phyloP scores from a whole-genome alignment of 2,888 invertebrate species.

The Gisinianus flammeolus region DNA sequence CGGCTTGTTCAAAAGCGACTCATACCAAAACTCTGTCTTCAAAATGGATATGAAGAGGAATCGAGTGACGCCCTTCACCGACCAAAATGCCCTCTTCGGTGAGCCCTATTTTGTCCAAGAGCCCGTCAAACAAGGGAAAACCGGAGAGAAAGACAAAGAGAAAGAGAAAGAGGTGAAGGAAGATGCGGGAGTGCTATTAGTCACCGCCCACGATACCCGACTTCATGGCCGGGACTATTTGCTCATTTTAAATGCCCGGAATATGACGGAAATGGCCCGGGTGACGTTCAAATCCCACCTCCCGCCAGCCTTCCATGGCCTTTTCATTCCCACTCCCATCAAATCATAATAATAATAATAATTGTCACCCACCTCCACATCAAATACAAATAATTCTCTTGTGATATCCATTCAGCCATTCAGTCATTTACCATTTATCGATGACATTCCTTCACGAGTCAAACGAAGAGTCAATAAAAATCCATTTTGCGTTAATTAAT shows the following conservation, averaged over 20 bases:
- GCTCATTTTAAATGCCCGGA: conserved; percentile 4
- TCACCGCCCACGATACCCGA: neutral
- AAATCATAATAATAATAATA: neutral
- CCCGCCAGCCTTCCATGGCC: neutral
- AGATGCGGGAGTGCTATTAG: neutral
- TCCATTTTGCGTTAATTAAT: too few relatives aligned
- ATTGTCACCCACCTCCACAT: too few relatives aligned
- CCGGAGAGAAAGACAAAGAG: neutral
- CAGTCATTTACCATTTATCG: too few relatives aligned
- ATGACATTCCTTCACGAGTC: too few relatives aligned
- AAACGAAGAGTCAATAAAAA: too few relatives aligned
- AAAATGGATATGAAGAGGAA: neutral
- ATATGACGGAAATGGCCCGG: neutral
- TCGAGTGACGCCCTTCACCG: neutral
- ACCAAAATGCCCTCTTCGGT: neutral
- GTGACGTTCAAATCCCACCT: neutral
- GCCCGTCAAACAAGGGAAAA: neutral
- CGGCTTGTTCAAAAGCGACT: neutral
- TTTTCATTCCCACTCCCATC: neutral
- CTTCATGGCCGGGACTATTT: neutral
- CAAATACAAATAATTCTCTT: too few relatives aligned
- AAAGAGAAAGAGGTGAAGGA: neutral
- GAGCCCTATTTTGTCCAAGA: neutral
- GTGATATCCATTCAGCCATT: too few relatives aligned
- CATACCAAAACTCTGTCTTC: neutral